Conservation (phyloP, 1,140 invertebrate species). For the Zaprionus kolodkinae region DNA sequence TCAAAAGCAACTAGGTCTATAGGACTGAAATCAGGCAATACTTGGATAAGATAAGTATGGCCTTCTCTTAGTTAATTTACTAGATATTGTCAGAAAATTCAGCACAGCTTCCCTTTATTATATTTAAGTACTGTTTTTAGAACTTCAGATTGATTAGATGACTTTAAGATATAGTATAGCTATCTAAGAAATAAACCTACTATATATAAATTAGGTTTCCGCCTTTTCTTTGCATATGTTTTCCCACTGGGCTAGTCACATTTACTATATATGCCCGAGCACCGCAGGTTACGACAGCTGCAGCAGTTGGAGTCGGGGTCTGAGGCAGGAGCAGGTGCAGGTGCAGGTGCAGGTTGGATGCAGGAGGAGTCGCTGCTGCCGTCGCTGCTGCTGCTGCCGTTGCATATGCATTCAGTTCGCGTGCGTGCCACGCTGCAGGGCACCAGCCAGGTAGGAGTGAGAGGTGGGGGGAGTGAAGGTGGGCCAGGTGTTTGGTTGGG, state of each 20-base stretch:
- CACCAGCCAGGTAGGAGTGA: not conserved
- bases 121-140: not conserved
- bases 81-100: not conserved
- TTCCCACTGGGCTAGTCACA: conserved; percentile 5
- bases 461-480: too few relatives aligned
- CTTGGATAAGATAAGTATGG: not conserved
- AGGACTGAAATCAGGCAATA: too few relatives aligned
- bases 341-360: not conserved
- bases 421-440: conserved; percentile 25
- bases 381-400: not conserved
- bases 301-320: not conserved
- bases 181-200: too few relatives aligned
- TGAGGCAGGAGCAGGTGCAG: not conserved
- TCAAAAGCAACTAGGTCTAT: too few relatives aligned
- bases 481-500: not conserved
- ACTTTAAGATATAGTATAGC: too few relatives aligned
- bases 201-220: too few relatives aligned
- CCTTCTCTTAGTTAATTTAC: not conserved
- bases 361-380: not conserved
- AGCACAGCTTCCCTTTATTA: not conserved
- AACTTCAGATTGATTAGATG: too few relatives aligned
- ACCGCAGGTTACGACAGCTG: not conserved
- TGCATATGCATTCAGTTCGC: conserved; percentile 26
- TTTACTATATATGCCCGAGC: conserved; percentile 28
- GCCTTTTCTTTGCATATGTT: not conserved